These are phyloP conservation scores for Malurus elegans DNA, from an alignment of 2,113 vertebrate genomes.

Conservation along the genomic window DNA sequence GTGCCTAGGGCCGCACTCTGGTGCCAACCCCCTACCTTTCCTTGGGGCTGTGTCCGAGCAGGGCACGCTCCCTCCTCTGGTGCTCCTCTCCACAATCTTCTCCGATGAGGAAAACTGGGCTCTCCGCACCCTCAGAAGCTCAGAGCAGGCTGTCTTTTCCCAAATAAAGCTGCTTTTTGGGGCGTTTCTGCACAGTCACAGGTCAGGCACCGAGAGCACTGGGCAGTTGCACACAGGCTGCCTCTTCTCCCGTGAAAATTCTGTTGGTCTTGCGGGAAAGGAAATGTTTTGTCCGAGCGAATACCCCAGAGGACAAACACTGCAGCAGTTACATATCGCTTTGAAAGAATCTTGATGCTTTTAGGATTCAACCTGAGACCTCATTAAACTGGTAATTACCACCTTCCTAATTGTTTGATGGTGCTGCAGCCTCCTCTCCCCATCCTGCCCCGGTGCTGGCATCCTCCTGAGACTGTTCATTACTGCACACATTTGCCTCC, in stretches of 20 bases:
- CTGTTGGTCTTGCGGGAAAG: neutral
- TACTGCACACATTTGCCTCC: neutral
- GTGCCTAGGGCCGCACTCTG: neutral
- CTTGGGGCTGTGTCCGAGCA: neutral
- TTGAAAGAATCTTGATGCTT: slow-evolving; percentile 30
- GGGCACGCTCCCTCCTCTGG: neutral
- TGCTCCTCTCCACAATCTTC: neutral
- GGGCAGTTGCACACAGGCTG: neutral
- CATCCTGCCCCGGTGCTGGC: neutral
- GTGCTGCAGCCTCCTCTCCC: neutral
- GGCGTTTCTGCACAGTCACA: neutral
- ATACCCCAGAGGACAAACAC: neutral
- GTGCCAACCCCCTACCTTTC: neutral
- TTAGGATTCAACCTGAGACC: slow-evolving; percentile 11
- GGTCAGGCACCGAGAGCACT: neutral
- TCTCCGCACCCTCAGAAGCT: neutral
- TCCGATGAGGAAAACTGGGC: neutral
- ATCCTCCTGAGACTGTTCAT: slow-evolving; percentile 1
- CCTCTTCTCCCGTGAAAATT: neutral
- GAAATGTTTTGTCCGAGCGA: neutral
- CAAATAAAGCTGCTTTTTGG: neutral
- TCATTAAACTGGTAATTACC: slow-evolving; percentile 38
- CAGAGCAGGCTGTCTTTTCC: rapidly evolving
- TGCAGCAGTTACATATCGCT: neutral
- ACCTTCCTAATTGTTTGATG: slow-evolving; percentile 34